Conservation (phyloP, 2,888 invertebrate species). For the Philaethria dido region DNA sequence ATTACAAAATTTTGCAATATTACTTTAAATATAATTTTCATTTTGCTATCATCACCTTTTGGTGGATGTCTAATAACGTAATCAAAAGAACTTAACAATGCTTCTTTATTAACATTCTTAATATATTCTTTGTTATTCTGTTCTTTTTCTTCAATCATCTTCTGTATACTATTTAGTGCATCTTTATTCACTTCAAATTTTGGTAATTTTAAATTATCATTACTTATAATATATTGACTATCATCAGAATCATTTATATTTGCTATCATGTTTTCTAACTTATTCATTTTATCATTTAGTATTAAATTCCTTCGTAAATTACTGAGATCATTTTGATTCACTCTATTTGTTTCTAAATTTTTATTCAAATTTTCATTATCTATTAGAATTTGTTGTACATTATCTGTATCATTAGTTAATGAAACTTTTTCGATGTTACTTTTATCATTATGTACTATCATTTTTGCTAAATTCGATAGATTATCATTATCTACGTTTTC, state of each 20-base stretch:
- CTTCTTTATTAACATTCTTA: background rate
- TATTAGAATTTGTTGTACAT: background rate
- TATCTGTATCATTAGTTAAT: background rate
- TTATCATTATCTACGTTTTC: background rate
- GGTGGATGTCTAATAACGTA: constrained; percentile 6
- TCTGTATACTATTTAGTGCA: background rate
- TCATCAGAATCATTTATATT: background rate
- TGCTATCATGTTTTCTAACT: background rate
- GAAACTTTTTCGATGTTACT: background rate
- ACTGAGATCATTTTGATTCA: background rate
- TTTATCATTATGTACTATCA: background rate
- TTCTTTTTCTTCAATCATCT: background rate
- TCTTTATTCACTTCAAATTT: background rate
- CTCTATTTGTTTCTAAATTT: background rate
- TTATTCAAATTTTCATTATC: background rate
- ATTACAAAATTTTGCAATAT: background rate
- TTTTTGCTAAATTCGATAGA: background rate
- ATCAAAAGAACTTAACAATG: background rate
- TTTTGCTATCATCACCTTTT: background rate
- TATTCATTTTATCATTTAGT: background rate
- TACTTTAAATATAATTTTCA: background rate
- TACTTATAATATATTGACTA: background rate
- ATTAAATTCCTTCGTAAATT: background rate
- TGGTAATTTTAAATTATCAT: background rate
- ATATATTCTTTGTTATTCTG: background rate